Base-by-base conservation (phyloP, 1,140 invertebrate genomes). In the Delia radicum region DNA sequence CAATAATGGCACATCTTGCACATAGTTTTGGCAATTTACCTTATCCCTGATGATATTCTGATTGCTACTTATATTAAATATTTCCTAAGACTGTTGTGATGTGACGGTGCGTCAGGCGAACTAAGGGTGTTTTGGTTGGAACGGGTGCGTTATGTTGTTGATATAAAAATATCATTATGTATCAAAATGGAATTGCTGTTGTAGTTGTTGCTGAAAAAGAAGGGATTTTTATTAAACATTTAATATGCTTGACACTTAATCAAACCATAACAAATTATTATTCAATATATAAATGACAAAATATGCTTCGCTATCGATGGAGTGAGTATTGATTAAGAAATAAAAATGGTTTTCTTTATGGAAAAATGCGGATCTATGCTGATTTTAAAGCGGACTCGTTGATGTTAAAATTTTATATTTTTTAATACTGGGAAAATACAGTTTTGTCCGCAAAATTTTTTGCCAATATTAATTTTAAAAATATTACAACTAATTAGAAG, bases 1-100 rank as follows among this genome's bases (percentile, higher is more conserved):
- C 82, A 84, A 81, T 82, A 85, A 85, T 82, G 84, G 83, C 81
- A 82, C 83, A 85, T 85, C 83, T 85, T 85, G 83, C 83, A 85
- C 83, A 85, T 85, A 85, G 83, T 85, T 85, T 85, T 81, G 80
- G 83, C 81, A 82, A 85, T 85, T 85, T 83, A 79, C 81, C 81
- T 85, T 79, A 85, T 82, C 81, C 81, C 82, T 31, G 80, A 76
- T 74, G 63, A 74, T 69, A 42, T 55, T 33, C 29, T 73, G 62
- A 63, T 27, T 63, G 29, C 18, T 69, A 12, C 65, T 69, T 69
- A 28, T 33, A 33, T 29, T 37, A 33, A 21, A n/a, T n/a, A n/a
- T n/a, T n/a, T n/a, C n/a, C n/a, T n/a, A n/a, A n/a, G n/a, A n/a
- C n/a, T 21, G 21, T 15, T 63, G 61, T n/a, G 61, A 42, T 42